Base-by-base conservation (phyloP, 1,140 invertebrate genomes). In the Cepaea nemoralis region DNA sequence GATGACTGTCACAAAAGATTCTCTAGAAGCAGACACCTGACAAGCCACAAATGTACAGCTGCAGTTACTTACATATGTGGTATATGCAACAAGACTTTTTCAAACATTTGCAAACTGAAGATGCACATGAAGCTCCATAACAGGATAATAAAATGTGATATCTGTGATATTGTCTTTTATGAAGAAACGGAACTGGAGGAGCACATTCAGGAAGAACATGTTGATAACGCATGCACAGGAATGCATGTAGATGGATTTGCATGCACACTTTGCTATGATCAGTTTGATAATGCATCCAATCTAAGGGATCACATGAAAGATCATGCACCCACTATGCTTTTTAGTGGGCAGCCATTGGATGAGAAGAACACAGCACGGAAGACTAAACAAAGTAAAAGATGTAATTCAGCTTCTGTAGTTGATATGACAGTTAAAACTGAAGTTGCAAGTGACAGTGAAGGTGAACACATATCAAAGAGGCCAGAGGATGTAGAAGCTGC, bases 281-380 rank as follows among this genome's bases (percentile, higher is more conserved):
- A 45, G 0, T 74, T 74, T 48, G n/a, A 33, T 1, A 48, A 10
- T 45, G 71, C 71, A 42, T 24, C 16, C 31, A n/a, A 48, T 5
- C 33, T 74, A 27, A 16, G 31, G 27, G 19, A 50, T 3, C 71
- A 74, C 27, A 45, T 74, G 19, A 48, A 48, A 6, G 22, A 74
- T 48, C 71, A 74, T 74, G 42, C 24, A 14, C 71, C 71, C 48
- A 74, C 71, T 27, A 74, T 74, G 71, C 71, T 74, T n/a, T 74
- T 74, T 31, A 74, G 71, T 50, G 71, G 71, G 14, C 3, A 24
- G 40, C 50, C 71, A 48, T 22, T 74, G 1, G 71, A 74, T 5
- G 71, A 74, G 27, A 48, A 42, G n/a, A 48, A 8, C 19, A 48
- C 50, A 22, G 42, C 71, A 1, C 16, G 27, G 2, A 42, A 31